Evolutionary conservation across 2,888 invertebrate species (phyloP), one percentile per base, ranked within the genome.

Genomic region (Tenthredo livida): DNA sequence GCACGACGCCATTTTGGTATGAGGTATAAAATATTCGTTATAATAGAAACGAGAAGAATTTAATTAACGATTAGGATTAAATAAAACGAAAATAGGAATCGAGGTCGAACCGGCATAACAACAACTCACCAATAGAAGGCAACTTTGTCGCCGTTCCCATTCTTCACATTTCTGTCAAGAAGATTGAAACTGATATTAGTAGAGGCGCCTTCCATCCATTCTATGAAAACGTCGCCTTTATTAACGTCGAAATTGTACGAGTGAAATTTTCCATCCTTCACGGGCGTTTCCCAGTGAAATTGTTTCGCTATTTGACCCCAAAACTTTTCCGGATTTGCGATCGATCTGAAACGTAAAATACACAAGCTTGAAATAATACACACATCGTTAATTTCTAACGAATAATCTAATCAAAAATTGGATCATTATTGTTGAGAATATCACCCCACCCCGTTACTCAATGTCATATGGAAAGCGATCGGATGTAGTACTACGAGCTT

Each of bases 171-270:
- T 87, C 97, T 96, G 94, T 99, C 99, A 89, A 99, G 94, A 83
- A 98, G 95, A 94, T 99, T 99, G 94, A 98, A 99, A 92, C 98
- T 98, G 87, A 99, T 96, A 93, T 99, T 99, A 65, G 99, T 99
- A 58, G 97, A 96, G 5, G 98, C 98, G 12, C 98, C 99, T 90
- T 98, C 97, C 96, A 99, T 96, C 97, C 98, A 99, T 93, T 97
- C 98, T 73, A 98, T 97, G 90, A 95, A 97, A 89, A 99, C 96
- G 15, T 97, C 97, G 80, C 99, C 99, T 93, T 98, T 97, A 87
- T 95, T 95, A 78, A 97, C 93, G 93, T 99, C 97, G 92, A 99
- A 99, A 94, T 99, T 99, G 94, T 97, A 99, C 17, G 97, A 96
- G 90, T 97, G 95, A 92, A 98, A 98, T 89, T 97, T 96, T 85